Evolutionary conservation across 2,113 vertebrate genomes (phyloP).

Genomic region (Hucho hucho): DNA sequence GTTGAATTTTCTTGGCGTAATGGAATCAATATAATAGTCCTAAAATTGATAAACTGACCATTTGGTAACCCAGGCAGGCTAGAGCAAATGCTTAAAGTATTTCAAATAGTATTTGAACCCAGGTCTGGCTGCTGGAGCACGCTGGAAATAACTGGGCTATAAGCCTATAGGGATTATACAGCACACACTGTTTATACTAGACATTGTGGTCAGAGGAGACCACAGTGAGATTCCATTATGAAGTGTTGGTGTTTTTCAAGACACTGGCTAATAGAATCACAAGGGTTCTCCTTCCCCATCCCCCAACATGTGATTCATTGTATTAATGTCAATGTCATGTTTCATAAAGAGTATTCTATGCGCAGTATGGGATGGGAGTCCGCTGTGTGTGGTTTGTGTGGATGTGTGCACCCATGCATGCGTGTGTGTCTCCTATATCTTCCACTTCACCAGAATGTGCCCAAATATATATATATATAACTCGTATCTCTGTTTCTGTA

Average conservation of each 20-base stretch:
- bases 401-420: neutral
- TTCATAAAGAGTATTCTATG: constrained; percentile 20
- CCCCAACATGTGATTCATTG: neutral
- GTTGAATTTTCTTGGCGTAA: too few species aligned
- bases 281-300: neutral
- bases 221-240: constrained; percentile 26
- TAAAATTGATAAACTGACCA: too few species aligned
- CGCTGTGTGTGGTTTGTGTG: neutral
- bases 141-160: too few species aligned
- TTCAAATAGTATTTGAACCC: too few species aligned
- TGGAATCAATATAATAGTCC: too few species aligned
- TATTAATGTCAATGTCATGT: neutral
- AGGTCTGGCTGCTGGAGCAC: too few species aligned
- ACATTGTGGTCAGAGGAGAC: constrained; percentile 32
- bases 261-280: constrained; percentile 30
- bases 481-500: constrained; percentile 57
- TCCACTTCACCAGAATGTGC: neutral
- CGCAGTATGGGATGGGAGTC: neutral
- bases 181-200: neutral
- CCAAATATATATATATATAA: neutral
- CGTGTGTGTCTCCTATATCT: neutral
- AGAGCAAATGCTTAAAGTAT: too few species aligned
- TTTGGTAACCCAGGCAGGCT: too few species aligned
- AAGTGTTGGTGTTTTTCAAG: constrained; percentile 19
- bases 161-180: too few species aligned